Conservation (phyloP, 2,113 vertebrate genomes). For the Morphnarchus princeps region DNA sequence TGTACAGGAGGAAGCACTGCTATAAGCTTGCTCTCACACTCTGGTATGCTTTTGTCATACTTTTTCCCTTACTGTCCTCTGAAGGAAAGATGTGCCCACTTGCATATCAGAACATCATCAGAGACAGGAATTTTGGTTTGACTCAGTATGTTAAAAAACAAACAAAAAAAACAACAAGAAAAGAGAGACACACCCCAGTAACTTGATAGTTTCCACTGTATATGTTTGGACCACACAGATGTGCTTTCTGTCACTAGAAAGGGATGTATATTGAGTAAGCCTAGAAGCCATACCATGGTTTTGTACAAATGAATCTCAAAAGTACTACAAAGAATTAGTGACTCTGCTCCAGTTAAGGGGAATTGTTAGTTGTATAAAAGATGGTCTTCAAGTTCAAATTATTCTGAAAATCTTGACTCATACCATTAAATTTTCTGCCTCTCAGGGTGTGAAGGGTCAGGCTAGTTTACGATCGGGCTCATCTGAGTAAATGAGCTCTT, state of each 20-base stretch:
- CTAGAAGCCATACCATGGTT: neutral
- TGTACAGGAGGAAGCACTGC: neutral
- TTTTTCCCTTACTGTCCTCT: neutral
- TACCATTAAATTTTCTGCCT: neutral
- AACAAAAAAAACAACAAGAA: neutral
- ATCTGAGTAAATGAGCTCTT: neutral
- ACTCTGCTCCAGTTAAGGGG: neutral
- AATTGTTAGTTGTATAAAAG: neutral
- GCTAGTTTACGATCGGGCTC: neutral
- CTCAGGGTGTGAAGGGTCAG: neutral
- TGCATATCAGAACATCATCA: neutral
- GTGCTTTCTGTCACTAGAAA: neutral
- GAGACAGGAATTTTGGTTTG: neutral
- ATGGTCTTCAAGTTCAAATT: neutral
- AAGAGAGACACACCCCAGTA: neutral
- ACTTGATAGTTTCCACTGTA: neutral
- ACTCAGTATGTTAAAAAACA: neutral
- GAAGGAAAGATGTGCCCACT: neutral
- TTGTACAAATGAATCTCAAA: neutral
- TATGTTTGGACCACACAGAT: neutral
- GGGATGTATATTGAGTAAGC: neutral
- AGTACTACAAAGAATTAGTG: neutral
- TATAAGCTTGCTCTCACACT: neutral
- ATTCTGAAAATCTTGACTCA: neutral
- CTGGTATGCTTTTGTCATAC: neutral